Evolutionary conservation across 2,113 vertebrate species (phyloP).

Genomic region (Zingel zingel): DNA sequence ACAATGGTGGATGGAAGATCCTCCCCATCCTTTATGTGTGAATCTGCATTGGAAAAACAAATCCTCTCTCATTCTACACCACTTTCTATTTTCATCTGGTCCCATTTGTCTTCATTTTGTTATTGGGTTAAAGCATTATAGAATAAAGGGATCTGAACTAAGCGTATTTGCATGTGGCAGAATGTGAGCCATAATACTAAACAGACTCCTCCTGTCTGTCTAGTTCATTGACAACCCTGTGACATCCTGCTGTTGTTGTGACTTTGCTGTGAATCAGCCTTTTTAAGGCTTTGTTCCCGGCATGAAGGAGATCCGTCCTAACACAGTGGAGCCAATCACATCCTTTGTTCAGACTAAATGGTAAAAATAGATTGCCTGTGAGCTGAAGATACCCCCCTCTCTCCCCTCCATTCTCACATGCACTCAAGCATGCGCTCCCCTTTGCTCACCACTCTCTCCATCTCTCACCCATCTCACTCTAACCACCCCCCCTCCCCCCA

Average conservation of each 20-base stretch:
- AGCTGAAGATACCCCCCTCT: slow-evolving; percentile 60
- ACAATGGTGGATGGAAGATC: slow-evolving; percentile 61
- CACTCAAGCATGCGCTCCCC: slow-evolving; percentile 68
- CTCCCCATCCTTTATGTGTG: slow-evolving; percentile 38
- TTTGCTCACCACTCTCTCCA: slow-evolving; percentile 58
- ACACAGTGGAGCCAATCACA: slow-evolving; percentile 74
- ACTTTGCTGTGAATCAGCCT: slow-evolving; percentile 73
- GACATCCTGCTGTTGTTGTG: slow-evolving; percentile 64
- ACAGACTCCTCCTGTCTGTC: slow-evolving; percentile 47
- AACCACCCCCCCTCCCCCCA: slow-evolving; percentile 56
- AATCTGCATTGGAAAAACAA: slow-evolving; percentile 38
- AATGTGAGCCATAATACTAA: slow-evolving; percentile 38
- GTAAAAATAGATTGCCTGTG: slow-evolving; percentile 82
- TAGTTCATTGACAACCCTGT: slow-evolving; percentile 53
- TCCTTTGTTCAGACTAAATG: slow-evolving; percentile 80
- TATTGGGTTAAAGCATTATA: slow-evolving; percentile 6
- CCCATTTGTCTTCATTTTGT: slow-evolving; percentile 1
- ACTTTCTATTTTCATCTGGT: slow-evolving; percentile 36
- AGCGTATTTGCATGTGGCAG: slow-evolving; percentile 31
- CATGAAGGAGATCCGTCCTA: slow-evolving; percentile 68
- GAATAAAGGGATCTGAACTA: slow-evolving; percentile 17
- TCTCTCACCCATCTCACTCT: slow-evolving; percentile 60
- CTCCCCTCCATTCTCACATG: slow-evolving; percentile 48
- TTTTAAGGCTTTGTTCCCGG: slow-evolving; percentile 68
- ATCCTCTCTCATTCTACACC: slow-evolving; percentile 20